Base-by-base conservation (phyloP, 2,113 vertebrate genomes). In the Lepisosteus osseus region DNA sequence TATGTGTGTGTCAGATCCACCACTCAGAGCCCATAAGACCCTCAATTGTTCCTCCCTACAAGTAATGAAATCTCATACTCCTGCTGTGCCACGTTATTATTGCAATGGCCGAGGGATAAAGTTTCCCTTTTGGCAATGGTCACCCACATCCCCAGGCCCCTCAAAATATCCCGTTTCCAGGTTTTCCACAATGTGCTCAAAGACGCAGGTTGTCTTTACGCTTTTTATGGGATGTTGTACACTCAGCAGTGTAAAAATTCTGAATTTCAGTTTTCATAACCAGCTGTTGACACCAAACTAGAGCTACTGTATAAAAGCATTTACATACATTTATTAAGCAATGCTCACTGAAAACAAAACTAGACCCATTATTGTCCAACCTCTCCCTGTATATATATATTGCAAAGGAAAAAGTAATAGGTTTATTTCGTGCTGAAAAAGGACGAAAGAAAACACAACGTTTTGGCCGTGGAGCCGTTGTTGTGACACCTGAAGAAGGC, bases 11-110 rank as follows among this genome's bases (percentile, higher is more conserved):
- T 56, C 68, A 62, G 41, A 55, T 74, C 47, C 42, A 67, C 9
- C 73, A 65, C 56, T 56, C 41, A 7, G 63, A 47, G 72, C 15
- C 68, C 63, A 67, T 62, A 70, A 77, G 76, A 77, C 68, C 68
- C 67, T 44, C 68, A 43, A 73, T 70, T 73, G 68, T 77, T 67
- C 70, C 64, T 67, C 17, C 47, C 54, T 13, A 69, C 47, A 73
- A 67, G 55, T 70, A 73, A 77, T 77, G 72, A 70, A 74, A 77
- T 67, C 54, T 67, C 76, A 64, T 63, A 54, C 63, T 63, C 45
- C 68, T 29, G 70, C 43, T 66, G 67, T 77, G 67, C 15, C 56
- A 77, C 67, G 67, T 73, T 69, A 67, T 62, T 73, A 70, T 63
- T 54, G 62, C 64, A 70, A 44, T 44, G 72, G 44, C 64, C 70